These are phyloP conservation scores for Lacanobia oleracea DNA, from an alignment of 2,888 invertebrate species.

Conservation along the genomic window DNA sequence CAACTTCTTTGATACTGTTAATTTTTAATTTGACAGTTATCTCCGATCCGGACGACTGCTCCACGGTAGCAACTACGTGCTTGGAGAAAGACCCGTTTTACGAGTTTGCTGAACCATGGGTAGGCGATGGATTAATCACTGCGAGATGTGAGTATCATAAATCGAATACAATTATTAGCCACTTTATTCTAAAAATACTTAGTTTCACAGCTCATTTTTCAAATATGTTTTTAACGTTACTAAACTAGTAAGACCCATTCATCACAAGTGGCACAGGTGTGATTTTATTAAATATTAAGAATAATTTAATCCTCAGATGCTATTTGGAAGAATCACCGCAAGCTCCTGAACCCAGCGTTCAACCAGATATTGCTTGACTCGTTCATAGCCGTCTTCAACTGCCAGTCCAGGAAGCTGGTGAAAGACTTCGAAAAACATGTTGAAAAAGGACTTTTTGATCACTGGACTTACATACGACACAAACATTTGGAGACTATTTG, in stretches of 20 bases:
- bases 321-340: constrained; percentile 80
- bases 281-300: too few relatives aligned
- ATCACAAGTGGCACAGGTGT: not conserved
- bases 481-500: constrained; percentile 83
- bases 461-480: constrained; percentile 78
- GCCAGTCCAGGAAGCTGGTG: constrained; percentile 74
- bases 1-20: too few relatives aligned
- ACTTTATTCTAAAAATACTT: too few relatives aligned
- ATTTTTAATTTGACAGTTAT: too few relatives aligned
- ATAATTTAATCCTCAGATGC: constrained; percentile 65
- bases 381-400: constrained; percentile 77
- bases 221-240: not conserved
- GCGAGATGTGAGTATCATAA: too few relatives aligned
- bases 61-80: too few relatives aligned
- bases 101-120: too few relatives aligned
- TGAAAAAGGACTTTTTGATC: constrained; percentile 78
- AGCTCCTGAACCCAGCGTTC: constrained; percentile 79
- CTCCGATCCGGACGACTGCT: too few relatives aligned
- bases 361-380: constrained; percentile 75
- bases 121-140: too few relatives aligned
- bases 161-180: too few relatives aligned
- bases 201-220: too few relatives aligned
- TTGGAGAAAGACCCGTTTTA: too few relatives aligned
- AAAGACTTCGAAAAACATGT: constrained; percentile 69
- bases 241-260: not conserved